These are phyloP conservation scores for Apodemus agrarius DNA, from an alignment of 2,797 vertebrate genomes.

Conservation along the genomic window DNA sequence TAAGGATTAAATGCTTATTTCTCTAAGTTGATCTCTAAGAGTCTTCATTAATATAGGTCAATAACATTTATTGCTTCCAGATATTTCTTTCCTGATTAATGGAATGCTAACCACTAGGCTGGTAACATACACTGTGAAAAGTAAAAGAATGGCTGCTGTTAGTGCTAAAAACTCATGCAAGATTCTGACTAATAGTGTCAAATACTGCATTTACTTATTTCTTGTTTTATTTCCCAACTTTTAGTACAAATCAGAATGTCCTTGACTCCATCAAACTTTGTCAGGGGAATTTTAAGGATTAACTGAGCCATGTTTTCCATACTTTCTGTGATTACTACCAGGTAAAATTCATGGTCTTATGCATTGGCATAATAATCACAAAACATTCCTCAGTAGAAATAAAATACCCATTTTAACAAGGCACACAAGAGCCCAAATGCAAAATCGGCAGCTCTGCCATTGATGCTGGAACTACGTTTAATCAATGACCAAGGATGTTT, in stretches of 20 bases:
- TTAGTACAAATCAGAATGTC: neutral
- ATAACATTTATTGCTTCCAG: neutral
- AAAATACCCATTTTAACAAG: neutral
- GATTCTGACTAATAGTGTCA: neutral
- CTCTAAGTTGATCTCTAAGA: neutral
- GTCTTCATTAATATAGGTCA: slow-evolving; percentile 6
- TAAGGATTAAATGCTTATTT: slow-evolving; percentile 9
- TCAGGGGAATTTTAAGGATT: neutral
- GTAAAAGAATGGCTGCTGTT: neutral
- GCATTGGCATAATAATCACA: neutral
- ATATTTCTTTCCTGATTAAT: slow-evolving; percentile 5
- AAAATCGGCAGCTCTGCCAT: neutral
- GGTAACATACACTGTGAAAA: neutral
- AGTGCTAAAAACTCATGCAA: neutral
- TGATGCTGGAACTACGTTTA: neutral
- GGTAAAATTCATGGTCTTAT: neutral
- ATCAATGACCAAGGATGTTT: neutral
- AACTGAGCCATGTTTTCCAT: neutral
- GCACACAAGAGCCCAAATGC: neutral
- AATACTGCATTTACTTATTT: neutral
- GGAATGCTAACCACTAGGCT: neutral
- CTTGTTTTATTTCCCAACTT: neutral
- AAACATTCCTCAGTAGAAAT: neutral
- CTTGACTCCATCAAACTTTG: neutral
- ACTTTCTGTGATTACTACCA: neutral